phyloP scores from a whole-genome alignment of 1,140 invertebrate genomes.

The Lysiphlebus fabarum region DNA sequence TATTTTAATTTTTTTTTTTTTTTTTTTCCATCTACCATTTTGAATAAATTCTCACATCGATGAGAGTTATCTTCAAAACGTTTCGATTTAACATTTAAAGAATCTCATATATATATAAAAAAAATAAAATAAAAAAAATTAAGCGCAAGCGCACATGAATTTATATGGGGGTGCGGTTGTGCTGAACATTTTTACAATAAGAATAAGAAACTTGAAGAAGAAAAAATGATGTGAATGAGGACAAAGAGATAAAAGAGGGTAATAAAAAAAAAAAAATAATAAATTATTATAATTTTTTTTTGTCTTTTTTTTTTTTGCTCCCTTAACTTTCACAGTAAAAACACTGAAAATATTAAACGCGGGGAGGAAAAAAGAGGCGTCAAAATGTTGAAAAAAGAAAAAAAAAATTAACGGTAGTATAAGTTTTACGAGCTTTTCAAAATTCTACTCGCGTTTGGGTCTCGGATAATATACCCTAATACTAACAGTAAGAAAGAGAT shows the following conservation, averaged over 20 bases:
- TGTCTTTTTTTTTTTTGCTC: background rate
- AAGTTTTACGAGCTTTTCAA: constrained; percentile 48
- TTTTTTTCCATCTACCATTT: constrained; percentile 44
- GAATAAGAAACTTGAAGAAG: too few species aligned
- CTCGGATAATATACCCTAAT: constrained; percentile 46
- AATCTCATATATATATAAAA: constrained; percentile 44
- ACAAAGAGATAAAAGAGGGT: too few species aligned
- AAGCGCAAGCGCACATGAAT: constrained; percentile 20
- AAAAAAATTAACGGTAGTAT: constrained; percentile 40
- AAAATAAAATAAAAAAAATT: too few species aligned
- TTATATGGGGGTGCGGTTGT: constrained; percentile 25
- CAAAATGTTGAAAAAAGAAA: constrained; percentile 25
- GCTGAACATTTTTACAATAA: constrained; percentile 17
- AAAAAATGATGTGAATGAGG: too few species aligned
- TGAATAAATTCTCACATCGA: constrained; percentile 55
- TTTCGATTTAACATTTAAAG: constrained; percentile 57
- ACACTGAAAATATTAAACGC: constrained; percentile 8
- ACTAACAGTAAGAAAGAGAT: too few species aligned
- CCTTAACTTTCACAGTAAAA: constrained; percentile 19
- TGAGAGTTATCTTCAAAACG: constrained; percentile 55
- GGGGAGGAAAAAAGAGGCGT: background rate
- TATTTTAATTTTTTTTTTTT: too few species aligned
- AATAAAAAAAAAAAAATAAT: too few species aligned
- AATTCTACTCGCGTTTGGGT: constrained; percentile 48
- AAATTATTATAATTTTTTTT: constrained; percentile 9